These are phyloP conservation scores for Trimorus sp. DNA, from an alignment of 2,888 invertebrate species.

Conservation along the genomic window DNA sequence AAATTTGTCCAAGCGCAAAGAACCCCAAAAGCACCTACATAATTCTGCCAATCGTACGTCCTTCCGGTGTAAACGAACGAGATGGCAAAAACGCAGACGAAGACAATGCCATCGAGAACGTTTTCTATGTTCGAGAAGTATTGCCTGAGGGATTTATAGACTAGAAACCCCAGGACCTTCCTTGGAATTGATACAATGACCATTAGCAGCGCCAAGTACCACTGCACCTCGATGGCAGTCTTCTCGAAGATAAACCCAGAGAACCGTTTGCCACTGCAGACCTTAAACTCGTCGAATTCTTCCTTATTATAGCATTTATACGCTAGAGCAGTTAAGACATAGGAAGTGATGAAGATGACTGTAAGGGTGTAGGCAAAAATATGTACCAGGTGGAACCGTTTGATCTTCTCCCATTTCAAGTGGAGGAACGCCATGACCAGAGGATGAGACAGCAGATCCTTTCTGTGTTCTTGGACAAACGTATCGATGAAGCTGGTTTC, in stretches of 20 bases:
- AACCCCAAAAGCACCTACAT: constrained; percentile 80
- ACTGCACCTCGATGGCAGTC: constrained; percentile 77
- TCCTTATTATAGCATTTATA: constrained; percentile 78
- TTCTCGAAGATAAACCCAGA: constrained; percentile 75
- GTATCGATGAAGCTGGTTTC: constrained; percentile 82
- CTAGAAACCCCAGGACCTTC: constrained; percentile 79
- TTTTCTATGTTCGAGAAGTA: constrained; percentile 81
- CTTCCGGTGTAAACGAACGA: constrained; percentile 78
- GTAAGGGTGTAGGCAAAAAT: constrained; percentile 78
- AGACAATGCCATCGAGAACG: constrained; percentile 77
- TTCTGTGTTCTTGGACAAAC: constrained; percentile 81
- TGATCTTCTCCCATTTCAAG: constrained; percentile 82
- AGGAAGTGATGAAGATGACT: constrained; percentile 78
- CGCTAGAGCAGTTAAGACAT: constrained; percentile 77
- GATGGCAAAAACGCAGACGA: constrained; percentile 78
- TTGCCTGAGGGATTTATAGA: constrained; percentile 77
- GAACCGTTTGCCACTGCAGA: constrained; percentile 74
- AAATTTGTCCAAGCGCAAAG: constrained; percentile 81
- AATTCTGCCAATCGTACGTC: constrained; percentile 80
- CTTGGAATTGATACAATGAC: constrained; percentile 79
- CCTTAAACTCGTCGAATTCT: constrained; percentile 72
- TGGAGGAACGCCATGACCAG: constrained; percentile 82
- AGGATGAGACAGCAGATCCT: constrained; percentile 82
- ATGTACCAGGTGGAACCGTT: constrained; percentile 80
- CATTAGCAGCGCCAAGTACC: constrained; percentile 77